Percentiles rank a stretch among this genome's conserved stretches.
Evolutionary conservation across 2,888 invertebrate genomes (phyloP).

Genomic region (Machimus rusticus): DNA sequence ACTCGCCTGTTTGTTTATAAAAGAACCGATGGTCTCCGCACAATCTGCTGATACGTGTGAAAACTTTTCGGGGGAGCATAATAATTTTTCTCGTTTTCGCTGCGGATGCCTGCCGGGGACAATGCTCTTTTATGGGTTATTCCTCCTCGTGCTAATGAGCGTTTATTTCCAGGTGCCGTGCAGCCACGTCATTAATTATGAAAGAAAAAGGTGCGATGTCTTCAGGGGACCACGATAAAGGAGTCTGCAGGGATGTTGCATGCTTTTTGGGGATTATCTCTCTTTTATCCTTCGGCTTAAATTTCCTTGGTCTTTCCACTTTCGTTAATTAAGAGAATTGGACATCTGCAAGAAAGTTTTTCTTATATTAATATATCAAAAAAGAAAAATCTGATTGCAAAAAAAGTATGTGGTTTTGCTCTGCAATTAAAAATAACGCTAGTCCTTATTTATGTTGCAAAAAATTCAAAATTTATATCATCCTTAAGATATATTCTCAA

Average conservation of each 20-base stretch:
- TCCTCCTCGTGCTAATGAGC: background rate
- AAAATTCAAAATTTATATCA: no score
- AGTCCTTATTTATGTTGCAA: no score
- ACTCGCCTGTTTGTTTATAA: constrained; percentile 4
- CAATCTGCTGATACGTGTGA: constrained; percentile 24
- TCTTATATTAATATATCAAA: background rate
- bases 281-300: background rate
- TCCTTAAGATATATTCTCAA: no score
- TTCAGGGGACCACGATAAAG: background rate
- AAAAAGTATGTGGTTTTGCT: background rate
- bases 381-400: background rate
- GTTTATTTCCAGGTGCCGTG: constrained; percentile 4
- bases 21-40: background rate
- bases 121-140: constrained; percentile 19
- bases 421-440: background rate
- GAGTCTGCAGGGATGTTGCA: background rate
- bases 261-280: background rate
- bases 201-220: background rate
- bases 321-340: background rate
- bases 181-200: background rate
- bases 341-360: background rate
- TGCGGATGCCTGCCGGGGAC: background rate
- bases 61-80: background rate
- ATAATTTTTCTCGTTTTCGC: background rate
- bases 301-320: background rate